Percentiles rank a stretch among this genome's conserved stretches.
These are phyloP conservation scores for Pipistrellus nathusii DNA, from an alignment of 2,797 vertebrate genomes.

Conservation along the genomic window DNA sequence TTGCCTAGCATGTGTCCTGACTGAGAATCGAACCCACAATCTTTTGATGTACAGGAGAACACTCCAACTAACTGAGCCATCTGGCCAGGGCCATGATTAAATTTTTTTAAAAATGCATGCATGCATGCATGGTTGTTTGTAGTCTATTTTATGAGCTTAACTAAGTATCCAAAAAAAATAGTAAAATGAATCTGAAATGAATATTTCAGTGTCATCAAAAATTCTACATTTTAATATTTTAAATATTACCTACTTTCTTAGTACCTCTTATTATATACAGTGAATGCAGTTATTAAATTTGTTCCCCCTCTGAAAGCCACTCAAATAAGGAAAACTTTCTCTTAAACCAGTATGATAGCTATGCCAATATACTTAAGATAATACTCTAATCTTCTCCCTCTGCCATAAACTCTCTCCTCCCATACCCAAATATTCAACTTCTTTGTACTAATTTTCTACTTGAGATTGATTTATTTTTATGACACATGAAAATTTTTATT, in stretches of 20 bases:
- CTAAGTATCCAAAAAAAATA: not conserved
- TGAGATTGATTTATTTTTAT: constrained; percentile 28
- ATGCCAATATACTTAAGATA: not conserved
- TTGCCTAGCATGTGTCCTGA: not conserved
- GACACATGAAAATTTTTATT: not conserved
- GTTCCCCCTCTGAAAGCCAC: not conserved
- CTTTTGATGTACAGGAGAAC: not conserved
- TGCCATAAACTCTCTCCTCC: not conserved
- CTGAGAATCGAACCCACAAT: not conserved
- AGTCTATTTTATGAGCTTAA: not conserved
- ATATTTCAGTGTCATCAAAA: constrained; percentile 7
- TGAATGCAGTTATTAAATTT: not conserved
- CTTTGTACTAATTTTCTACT: not conserved
- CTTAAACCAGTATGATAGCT: not conserved
- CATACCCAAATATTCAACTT: not conserved
- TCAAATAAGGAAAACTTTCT: constrained; percentile 16
- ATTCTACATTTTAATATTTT: not conserved
- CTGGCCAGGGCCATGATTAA: not conserved
- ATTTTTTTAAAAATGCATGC: not conserved
- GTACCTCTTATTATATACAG: not conserved
- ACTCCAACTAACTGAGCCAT: not conserved
- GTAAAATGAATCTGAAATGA: constrained; percentile 29
- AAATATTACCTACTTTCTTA: constrained; percentile 2
- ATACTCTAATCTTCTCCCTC: not conserved
- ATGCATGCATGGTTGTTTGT: not conserved